Evolutionary conservation across 2,113 vertebrate species (phyloP), one percentile per base, ranked within the genome.

Genomic region (Conger conger): DNA sequence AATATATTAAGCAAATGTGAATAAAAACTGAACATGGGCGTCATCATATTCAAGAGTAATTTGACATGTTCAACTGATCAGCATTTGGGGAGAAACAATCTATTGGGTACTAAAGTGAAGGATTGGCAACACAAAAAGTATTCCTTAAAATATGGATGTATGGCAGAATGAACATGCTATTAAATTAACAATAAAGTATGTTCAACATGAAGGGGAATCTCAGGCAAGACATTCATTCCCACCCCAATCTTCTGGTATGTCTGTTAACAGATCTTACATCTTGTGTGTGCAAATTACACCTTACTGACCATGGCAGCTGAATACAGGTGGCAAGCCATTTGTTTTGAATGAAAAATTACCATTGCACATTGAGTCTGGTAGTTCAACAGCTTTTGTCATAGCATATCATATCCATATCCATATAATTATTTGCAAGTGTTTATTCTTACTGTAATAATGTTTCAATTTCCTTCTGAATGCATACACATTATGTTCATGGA

Each of bases 401-500:
- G 27, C n/a, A 73, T 73, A 2, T 73, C 68, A 73, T 73, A 27
- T 73, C 68, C n/a, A 73, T 8, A 50, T 50, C 15, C 0, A 50
- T 11, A 50, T 11, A 50, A 50, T 11, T 42, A 50, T 50, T 50
- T 15, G 15, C 45, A 50, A 13, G 1, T 50, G 45, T 50, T 50
- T 50, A 50, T 50, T 50, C 45, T 13, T 13, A 50, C 45, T 50
- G 11, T 50, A 13, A 50, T 50, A 50, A 50, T 8, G 45, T 50
- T 13, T 50, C 45, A 50, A 50, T 7, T 50, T 50, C 45, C 53
- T 38, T 35, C 36, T 60, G 23, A 18, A 42, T 54, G 40, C 35
- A 80, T 76, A 84, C 53, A 85, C 42, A 18, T 36, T 88, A 82
- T 88, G 7, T 79, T 86, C 87, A n/a, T 20, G 20, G 27, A n/a